Percentiles rank a stretch among this genome's conserved stretches.
Conservation (phyloP, 2,797 vertebrate species). For the Gymnocypris eckloni region DNA sequence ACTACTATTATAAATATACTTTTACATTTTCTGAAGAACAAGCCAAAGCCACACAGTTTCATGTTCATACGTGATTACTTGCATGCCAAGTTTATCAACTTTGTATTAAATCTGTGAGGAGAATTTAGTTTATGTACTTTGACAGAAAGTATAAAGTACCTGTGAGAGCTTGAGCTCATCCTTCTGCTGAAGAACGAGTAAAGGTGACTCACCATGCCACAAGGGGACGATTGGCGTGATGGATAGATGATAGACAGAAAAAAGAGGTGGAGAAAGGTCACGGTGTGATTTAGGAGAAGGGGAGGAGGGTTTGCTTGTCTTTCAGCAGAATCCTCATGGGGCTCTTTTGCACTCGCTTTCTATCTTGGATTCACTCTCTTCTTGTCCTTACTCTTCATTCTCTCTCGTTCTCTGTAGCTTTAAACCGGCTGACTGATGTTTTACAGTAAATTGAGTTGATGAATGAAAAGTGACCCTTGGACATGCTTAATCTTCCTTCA, state of each 20-base stretch:
- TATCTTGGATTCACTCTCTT: slow-evolving; percentile 16
- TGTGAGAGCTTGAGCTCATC: slow-evolving; percentile 25
- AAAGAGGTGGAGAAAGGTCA: slow-evolving; percentile 69
- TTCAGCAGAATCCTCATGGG: slow-evolving; percentile 68
- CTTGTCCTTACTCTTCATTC: slow-evolving; percentile 23
- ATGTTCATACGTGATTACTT: background rate
- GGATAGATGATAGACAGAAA: slow-evolving; percentile 67
- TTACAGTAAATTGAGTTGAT: slow-evolving; percentile 65
- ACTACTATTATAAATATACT: background rate
- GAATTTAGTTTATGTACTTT: background rate
- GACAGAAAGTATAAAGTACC: background rate
- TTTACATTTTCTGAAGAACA: background rate
- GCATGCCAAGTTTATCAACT: background rate
- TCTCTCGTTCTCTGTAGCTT: slow-evolving; percentile 2
- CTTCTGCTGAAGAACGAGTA: slow-evolving; percentile 51
- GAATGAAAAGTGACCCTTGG: slow-evolving; percentile 62
- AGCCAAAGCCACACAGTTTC: background rate
- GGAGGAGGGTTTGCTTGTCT: slow-evolving; percentile 71
- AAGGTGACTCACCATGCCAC: slow-evolving; percentile 60
- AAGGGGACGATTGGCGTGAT: slow-evolving; percentile 66
- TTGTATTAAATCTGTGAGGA: background rate
- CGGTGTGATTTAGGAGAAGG: slow-evolving; percentile 69
- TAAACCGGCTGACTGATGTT: slow-evolving; percentile 53
- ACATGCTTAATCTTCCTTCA: slow-evolving; percentile 56
- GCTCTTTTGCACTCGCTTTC: slow-evolving; percentile 43